phyloP scores from a whole-genome alignment of 92 coral and sea anemone species.

The Palythoa caribaeorum region DNA sequence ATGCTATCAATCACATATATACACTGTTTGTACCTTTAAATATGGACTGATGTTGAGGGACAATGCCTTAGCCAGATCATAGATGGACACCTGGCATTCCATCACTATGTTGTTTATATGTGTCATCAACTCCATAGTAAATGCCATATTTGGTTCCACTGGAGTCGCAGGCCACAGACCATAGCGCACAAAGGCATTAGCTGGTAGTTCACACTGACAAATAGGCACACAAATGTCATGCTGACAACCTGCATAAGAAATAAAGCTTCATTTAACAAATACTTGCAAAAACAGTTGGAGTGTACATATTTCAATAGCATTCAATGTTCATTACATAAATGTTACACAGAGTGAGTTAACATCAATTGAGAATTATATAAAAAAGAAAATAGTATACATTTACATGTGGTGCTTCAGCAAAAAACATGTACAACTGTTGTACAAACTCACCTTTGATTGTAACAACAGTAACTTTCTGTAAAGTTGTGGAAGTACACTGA shows the following conservation, averaged over 20 bases:
- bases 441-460: constrained; percentile 12
- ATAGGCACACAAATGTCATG: constrained; percentile 56
- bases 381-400: not conserved
- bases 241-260: constrained; percentile 53
- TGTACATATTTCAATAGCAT: not conserved
- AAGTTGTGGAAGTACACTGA: constrained; percentile 10
- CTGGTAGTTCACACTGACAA: constrained; percentile 56
- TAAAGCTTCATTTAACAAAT: not conserved
- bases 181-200: constrained; percentile 54
- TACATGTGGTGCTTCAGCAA: not conserved
- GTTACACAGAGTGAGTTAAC: not conserved
- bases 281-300: not conserved
- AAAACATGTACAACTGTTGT: not conserved
- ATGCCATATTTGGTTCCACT: constrained; percentile 67
- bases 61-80: constrained; percentile 55
- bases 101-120: constrained; percentile 44
- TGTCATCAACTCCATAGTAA: constrained; percentile 56
- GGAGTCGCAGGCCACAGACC: constrained; percentile 78
- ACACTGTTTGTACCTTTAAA: not conserved
- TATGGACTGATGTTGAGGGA: constrained; percentile 26
- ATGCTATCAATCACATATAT: not conserved
- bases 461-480: constrained; percentile 19
- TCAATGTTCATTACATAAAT: not conserved
- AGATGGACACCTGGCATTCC: constrained; percentile 72
- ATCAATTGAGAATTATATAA: not conserved